Conservation (phyloP, 2,888 invertebrate genomes). For the Drosophila affinis region DNA sequence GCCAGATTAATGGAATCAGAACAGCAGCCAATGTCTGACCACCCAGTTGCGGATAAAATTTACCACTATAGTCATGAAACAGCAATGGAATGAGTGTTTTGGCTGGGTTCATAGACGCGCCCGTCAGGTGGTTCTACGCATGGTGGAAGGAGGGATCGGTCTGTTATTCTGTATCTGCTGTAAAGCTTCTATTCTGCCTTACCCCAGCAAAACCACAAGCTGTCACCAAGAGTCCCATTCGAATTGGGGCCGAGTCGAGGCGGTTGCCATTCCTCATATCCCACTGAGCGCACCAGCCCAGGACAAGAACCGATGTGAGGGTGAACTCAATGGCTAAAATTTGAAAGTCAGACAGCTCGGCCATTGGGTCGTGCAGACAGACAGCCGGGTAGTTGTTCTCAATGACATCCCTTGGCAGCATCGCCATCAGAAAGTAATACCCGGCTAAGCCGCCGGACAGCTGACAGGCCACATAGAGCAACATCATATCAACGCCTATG, state of each 20-base stretch:
- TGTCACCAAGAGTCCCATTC: constrained; percentile 59
- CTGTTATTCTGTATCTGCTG: not conserved
- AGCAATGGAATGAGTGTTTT: constrained; percentile 88
- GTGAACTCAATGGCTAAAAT: constrained; percentile 52
- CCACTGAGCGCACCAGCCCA: constrained; percentile 71
- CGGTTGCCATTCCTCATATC: constrained; percentile 62
- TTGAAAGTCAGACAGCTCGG: constrained; percentile 38
- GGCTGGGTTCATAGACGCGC: constrained; percentile 89
- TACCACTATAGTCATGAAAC: constrained; percentile 87
- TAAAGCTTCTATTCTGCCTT: constrained; percentile 15
- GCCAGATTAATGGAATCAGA: constrained; percentile 83
- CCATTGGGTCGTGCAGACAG: constrained; percentile 47
- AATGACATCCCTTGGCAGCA: constrained; percentile 46
- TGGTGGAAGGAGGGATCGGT: constrained; percentile 3
- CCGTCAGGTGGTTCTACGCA: constrained; percentile 83
- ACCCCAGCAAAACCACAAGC: constrained; percentile 61
- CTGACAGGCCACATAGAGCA: constrained; percentile 52
- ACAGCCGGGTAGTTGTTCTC: constrained; percentile 35
- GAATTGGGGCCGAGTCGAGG: constrained; percentile 62
- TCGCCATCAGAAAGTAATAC: constrained; percentile 44
- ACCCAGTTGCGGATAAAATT: constrained; percentile 88
- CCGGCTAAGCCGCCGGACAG: constrained; percentile 53
- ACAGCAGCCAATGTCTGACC: constrained; percentile 85
- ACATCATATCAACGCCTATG: constrained; percentile 46
- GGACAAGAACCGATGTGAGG: constrained; percentile 48